phyloP scores from a whole-genome alignment of 2,888 invertebrate species.

The Drosophila sordidula region DNA sequence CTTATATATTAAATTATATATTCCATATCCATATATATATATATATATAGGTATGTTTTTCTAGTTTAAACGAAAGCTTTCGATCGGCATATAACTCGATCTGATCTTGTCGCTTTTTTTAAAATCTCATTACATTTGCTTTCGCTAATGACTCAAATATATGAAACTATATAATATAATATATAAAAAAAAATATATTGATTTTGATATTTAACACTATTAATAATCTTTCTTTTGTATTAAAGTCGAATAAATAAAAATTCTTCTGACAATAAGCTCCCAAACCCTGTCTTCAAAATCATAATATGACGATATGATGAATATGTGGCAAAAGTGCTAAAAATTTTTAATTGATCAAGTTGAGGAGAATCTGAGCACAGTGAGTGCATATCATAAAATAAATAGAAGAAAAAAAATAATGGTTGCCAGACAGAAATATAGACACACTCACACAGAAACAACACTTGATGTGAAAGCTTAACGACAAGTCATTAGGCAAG shows the following conservation, averaged over 20 bases:
- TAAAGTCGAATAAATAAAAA: neutral
- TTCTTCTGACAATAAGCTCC: neutral
- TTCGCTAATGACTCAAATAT: too few species aligned
- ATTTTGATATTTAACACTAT: too few species aligned
- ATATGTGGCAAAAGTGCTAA: conserved; percentile 48
- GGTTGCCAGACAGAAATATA: conserved; percentile 18
- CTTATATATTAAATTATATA: too few species aligned
- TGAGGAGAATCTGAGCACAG: conserved; percentile 9
- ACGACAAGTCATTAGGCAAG: conserved; percentile 61
- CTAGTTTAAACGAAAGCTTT: too few species aligned
- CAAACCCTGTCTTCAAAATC: neutral
- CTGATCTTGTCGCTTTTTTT: too few species aligned
- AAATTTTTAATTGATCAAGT: conserved; percentile 42
- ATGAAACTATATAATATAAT: too few species aligned
- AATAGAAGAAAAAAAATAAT: conserved; percentile 18
- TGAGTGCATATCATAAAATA: conserved; percentile 44
- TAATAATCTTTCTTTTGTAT: neutral
- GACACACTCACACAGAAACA: conserved; percentile 16
- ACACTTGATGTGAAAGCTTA: conserved; percentile 53
- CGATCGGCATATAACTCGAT: too few species aligned
- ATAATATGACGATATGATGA: conserved; percentile 37
- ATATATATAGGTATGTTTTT: too few species aligned
- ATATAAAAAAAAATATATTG: too few species aligned
- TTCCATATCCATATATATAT: too few species aligned
- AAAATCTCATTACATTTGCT: too few species aligned